Conservation (phyloP, 2,113 vertebrate genomes). For the Edolisoma coerulescens region DNA sequence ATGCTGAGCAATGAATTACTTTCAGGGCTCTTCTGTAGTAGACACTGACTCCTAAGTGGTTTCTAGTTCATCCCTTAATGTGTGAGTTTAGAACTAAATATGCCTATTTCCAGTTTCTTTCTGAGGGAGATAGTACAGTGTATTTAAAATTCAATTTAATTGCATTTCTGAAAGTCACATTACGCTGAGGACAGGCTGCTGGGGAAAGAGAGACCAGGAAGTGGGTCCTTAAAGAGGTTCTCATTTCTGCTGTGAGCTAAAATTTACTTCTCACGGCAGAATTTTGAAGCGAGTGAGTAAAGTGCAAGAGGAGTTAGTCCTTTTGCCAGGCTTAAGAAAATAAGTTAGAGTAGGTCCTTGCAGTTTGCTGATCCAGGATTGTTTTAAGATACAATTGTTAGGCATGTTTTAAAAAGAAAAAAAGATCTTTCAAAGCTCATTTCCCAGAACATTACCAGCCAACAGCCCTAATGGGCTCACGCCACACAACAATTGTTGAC, state of each 20-base stretch:
- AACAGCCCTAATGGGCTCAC: constrained; percentile 12
- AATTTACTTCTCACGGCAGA: background rate
- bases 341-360: background rate
- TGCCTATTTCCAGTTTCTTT: background rate
- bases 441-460: constrained; percentile 59
- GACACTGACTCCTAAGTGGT: background rate
- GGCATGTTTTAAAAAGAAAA: constrained; percentile 31
- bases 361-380: constrained; percentile 35
- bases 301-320: background rate
- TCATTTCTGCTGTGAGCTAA: background rate
- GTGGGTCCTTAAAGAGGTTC: background rate
- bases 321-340: background rate
- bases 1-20: background rate
- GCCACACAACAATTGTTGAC: constrained; percentile 66
- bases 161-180: background rate
- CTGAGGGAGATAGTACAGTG: background rate
- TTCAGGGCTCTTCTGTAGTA: background rate
- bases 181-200: background rate
- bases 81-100: background rate
- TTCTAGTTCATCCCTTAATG: background rate
- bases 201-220: background rate
- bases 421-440: constrained; percentile 42
- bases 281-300: background rate
- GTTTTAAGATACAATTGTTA: constrained; percentile 58
- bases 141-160: background rate